A percentile compares a stretch with the other conserved stretches of the same genome.
Evolutionary conservation across 2,113 vertebrate genomes (phyloP).

Genomic region (Jacana jacana): DNA sequence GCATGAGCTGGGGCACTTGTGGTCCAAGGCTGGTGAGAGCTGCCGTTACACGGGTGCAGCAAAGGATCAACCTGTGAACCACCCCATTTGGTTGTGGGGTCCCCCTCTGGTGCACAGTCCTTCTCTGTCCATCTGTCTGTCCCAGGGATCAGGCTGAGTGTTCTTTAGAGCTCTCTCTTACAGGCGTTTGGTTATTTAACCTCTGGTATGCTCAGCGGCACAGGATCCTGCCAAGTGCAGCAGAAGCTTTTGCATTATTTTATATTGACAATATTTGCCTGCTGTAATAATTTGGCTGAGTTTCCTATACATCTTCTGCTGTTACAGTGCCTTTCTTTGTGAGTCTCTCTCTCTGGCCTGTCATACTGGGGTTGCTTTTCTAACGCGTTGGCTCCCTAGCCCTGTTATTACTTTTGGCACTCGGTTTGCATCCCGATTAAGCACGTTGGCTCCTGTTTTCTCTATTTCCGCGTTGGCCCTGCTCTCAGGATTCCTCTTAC

Average conservation of each 20-base stretch:
- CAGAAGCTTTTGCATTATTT: slow-evolving; percentile 53
- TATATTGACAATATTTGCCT: slow-evolving; percentile 43
- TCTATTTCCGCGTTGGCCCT: slow-evolving; percentile 25
- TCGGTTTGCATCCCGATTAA: slow-evolving; percentile 53
- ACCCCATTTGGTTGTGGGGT: not conserved
- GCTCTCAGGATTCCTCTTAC: slow-evolving; percentile 39
- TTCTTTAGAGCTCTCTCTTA: not conserved
- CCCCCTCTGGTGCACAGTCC: not conserved
- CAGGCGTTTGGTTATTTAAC: not conserved
- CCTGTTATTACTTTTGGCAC: slow-evolving; percentile 61
- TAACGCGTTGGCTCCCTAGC: slow-evolving; percentile 40
- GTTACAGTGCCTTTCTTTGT: slow-evolving; percentile 58
- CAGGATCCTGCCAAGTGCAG: not conserved
- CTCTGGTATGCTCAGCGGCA: not conserved
- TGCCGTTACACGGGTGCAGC: not conserved
- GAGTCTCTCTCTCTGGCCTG: not conserved
- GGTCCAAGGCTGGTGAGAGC: not conserved
- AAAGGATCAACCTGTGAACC: not conserved
- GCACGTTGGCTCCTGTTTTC: slow-evolving; percentile 54
- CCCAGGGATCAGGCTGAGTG: not conserved
- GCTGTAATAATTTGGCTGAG: slow-evolving; percentile 53
- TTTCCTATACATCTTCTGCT: slow-evolving; percentile 37
- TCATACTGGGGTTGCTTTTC: slow-evolving; percentile 50
- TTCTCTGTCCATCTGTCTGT: not conserved
- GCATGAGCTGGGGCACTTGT: not conserved